Evolutionary conservation across 2,888 invertebrate genomes (phyloP).

Genomic region (Tinea trinotella): DNA sequence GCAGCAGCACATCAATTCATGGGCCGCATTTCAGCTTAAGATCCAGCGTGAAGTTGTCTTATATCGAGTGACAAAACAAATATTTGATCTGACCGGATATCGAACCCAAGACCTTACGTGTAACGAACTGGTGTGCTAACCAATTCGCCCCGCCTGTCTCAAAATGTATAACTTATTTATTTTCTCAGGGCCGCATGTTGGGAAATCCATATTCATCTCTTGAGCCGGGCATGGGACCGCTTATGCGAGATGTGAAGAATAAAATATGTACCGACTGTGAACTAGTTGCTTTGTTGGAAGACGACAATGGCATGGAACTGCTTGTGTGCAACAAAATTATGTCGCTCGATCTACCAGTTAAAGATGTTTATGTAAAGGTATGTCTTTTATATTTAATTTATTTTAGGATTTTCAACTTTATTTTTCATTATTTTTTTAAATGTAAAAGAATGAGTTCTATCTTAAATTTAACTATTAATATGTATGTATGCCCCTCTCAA

Average conservation of each 20-base stretch:
- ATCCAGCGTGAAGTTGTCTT: no score
- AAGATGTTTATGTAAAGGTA: constrained; percentile 87
- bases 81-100: no score
- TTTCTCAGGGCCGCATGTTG: constrained; percentile 88
- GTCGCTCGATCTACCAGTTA: constrained; percentile 95
- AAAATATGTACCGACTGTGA: constrained; percentile 99
- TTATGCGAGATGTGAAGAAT: constrained; percentile 99
- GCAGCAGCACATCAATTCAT: no score
- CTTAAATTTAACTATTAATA: no score
- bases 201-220: constrained; percentile 97
- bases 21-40: no score
- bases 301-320: constrained; percentile 98
- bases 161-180: no score
- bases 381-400: constrained; percentile 3
- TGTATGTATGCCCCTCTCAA: no score
- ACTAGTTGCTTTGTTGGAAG: constrained; percentile 95
- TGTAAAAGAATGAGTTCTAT: background rate
- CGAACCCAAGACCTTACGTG: no score
- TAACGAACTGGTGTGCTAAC: no score
- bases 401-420: no score
- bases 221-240: constrained; percentile 94
- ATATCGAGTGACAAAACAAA: no score
- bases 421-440: background rate
- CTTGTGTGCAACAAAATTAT: constrained; percentile 98
- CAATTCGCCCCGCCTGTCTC: no score